Base-by-base conservation (phyloP, 2,888 invertebrate species). In the Ochropacha duplaris region DNA sequence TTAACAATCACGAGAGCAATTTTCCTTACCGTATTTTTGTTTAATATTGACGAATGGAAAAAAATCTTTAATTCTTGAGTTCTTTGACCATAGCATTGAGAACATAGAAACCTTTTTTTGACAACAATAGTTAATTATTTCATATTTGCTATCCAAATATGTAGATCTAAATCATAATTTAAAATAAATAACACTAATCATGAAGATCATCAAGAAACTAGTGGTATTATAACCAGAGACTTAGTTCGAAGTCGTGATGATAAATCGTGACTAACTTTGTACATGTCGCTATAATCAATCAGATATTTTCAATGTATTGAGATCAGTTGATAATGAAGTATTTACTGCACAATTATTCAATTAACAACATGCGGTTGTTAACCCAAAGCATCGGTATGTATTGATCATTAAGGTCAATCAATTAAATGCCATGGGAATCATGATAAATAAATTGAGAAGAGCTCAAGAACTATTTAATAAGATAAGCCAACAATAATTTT, bases 1-100 rank as follows among this genome's bases (percentile, higher is more conserved):
- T 56, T 34, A 54, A 51, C 26, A 24, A 55, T 52, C 22, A 44
- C 44, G 19, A 22, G 44, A 24, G 22, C 50, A 50, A 56, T 36
- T 44, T 44, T 44, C 19, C 9, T 19, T 11, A 44, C 9, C 3
- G 8, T 44, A 8, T 19, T 19, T 8, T 44, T 44, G 16, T 44
- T 31, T 31, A n/a, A n/a, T 36, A 44, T 44, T 19, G n/a, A 39
- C 1, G 16, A 39, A 39, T 39, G 39, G 5, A 16, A 39, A 39
- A 16, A 39, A 39, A 16, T 39, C n/a, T n/a, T n/a, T n/a, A n/a
- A 39, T 11, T 19, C 44, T 19, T 16, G 44, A 44, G 39, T 44
- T 44, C 44, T 44, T 44, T 9, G 44, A 39, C 39, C n/a, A 16
- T 8, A 5, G 8, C 31, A 12, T 19, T 44, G 44, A 8, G 9